Percentiles rank a stretch among this genome's conserved stretches.
These are phyloP conservation scores for Liasis olivaceus DNA, from an alignment of 2,797 vertebrate species.

Conservation along the genomic window DNA sequence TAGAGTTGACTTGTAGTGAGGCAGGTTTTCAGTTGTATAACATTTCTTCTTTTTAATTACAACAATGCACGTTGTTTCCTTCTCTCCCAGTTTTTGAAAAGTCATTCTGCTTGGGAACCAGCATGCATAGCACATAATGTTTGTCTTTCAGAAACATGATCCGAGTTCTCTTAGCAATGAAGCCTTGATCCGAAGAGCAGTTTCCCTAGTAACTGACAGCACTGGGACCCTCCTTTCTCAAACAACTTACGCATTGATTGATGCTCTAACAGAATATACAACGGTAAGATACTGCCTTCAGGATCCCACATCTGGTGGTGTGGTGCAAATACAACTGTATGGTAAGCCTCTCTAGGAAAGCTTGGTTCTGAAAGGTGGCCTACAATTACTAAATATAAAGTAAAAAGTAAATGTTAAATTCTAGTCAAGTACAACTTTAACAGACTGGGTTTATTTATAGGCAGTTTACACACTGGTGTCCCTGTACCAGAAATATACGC, in stretches of 20 bases:
- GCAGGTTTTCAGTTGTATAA: too few relatives aligned
- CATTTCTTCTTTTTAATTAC: background rate
- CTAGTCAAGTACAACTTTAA: background rate
- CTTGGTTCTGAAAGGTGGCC: background rate
- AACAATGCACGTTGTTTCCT: background rate
- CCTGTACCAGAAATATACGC: constrained; percentile 87
- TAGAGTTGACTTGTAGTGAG: background rate
- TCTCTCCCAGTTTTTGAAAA: background rate
- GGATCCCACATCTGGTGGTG: background rate
- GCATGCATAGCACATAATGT: accelerated
- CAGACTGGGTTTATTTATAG: constrained; percentile 67
- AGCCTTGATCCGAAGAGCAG: constrained; percentile 85
- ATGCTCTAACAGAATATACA: constrained; percentile 88
- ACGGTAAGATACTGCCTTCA: constrained; percentile 75
- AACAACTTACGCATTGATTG: constrained; percentile 87
- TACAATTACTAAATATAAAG: background rate
- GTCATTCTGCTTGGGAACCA: accelerated
- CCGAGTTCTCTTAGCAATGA: constrained; percentile 83
- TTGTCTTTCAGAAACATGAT: constrained; percentile 79
- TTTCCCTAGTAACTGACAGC: constrained; percentile 90
- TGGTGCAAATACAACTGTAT: too few relatives aligned
- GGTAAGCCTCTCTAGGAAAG: background rate
- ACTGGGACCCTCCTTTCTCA: constrained; percentile 92
- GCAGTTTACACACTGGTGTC: constrained; percentile 90
- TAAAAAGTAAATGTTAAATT: background rate